Conservation (phyloP, 2,888 invertebrate species). For the Archaeoteleia sp. region DNA sequence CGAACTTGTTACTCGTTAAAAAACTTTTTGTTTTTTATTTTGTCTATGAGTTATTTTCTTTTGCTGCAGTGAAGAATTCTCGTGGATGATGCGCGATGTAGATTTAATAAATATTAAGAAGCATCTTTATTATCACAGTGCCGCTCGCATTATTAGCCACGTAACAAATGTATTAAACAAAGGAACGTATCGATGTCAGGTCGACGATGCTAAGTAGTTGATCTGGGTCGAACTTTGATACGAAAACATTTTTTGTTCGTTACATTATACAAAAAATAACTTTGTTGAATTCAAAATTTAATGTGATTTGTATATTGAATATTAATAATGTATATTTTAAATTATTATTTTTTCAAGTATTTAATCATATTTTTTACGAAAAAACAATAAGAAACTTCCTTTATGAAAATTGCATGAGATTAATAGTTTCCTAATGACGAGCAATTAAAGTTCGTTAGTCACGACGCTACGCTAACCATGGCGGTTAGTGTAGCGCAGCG, state of each 20-base stretch:
- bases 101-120: conserved; percentile 6
- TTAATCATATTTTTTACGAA: too few species aligned
- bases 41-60: conserved; percentile 4
- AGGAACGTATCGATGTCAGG: neutral
- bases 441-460: too few species aligned
- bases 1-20: conserved; percentile 17
- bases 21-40: neutral
- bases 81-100: neutral
- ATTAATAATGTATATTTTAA: too few species aligned
- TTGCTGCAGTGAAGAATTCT: conserved; percentile 1
- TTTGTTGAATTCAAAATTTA: too few species aligned
- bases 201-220: neutral
- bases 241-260: neutral
- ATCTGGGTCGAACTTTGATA: neutral
- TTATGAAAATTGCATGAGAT: too few species aligned
- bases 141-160: neutral
- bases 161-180: conserved; percentile 1
- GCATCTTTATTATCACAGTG: conserved; percentile 2
- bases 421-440: too few species aligned
- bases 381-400: too few species aligned
- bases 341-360: too few species aligned
- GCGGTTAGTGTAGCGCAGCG: too few species aligned
- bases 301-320: too few species aligned
- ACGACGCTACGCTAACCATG: too few species aligned
- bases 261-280: neutral